These are phyloP conservation scores for Catonia carolina DNA, from an alignment of 2,888 invertebrate species.

Conservation along the genomic window DNA sequence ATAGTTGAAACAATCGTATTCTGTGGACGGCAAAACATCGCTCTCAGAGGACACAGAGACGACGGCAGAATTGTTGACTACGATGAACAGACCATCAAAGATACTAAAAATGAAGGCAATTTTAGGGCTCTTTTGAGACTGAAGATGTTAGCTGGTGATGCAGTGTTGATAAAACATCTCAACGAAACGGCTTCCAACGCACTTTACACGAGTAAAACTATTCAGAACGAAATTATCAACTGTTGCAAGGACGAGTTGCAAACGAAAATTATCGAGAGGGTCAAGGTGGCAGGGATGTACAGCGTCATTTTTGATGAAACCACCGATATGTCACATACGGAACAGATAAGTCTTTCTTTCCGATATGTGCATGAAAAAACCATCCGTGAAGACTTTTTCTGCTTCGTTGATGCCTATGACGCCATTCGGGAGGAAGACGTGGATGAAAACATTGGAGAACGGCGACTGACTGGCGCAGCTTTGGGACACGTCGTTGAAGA, in stretches of 20 bases:
- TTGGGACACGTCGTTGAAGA: neutral
- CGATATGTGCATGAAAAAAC: conserved; percentile 31
- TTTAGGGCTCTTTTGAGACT: conserved; percentile 8
- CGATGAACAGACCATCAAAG: neutral
- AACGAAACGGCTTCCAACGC: neutral
- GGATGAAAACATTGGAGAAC: neutral
- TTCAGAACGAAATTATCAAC: conserved; percentile 36
- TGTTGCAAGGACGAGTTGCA: conserved; percentile 33
- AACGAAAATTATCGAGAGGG: neutral
- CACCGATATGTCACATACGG: conserved; percentile 34
- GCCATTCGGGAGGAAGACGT: neutral
- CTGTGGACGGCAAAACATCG: conserved; percentile 4
- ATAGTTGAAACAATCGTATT: conserved; percentile 26
- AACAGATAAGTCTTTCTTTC: conserved; percentile 36
- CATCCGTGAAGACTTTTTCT: conserved; percentile 33
- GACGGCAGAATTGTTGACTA: neutral
- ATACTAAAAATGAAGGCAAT: conserved; percentile 3
- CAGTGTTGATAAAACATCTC: neutral
- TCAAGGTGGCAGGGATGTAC: conserved; percentile 30
- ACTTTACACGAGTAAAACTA: conserved; percentile 22
- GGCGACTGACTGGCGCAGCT: neutral
- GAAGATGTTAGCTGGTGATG: too few relatives aligned
- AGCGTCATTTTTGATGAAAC: conserved; percentile 37
- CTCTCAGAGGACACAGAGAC: neutral
- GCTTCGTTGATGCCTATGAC: conserved; percentile 33